Conservation (phyloP, 2,797 vertebrate species). For the Sebastes jordani region DNA sequence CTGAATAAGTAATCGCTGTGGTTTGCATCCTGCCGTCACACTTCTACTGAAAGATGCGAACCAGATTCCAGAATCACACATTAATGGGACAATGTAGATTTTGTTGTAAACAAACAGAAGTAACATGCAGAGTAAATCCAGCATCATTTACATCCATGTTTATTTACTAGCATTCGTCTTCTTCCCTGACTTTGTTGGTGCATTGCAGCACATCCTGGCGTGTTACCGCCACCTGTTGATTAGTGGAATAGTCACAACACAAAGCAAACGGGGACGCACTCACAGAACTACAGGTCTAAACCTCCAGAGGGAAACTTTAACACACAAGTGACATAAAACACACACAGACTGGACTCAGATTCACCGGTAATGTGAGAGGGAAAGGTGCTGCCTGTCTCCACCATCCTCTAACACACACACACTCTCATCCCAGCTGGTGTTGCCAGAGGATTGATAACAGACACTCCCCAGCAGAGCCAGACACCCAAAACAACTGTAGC, state of each 20-base stretch:
- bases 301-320: not conserved
- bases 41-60: not conserved
- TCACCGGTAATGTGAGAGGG: conserved; percentile 19
- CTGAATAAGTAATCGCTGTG: not conserved
- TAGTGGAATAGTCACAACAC: not conserved
- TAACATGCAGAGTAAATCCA: too few species aligned
- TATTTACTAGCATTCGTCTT: not conserved
- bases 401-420: not conserved
- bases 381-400: conserved; percentile 1
- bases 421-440: conserved; percentile 20
- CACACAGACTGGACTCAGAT: not conserved
- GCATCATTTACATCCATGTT: not conserved
- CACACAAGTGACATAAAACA: conserved; percentile 1
- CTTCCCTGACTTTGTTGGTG: not conserved
- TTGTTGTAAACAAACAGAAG: not conserved
- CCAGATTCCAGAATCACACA: not conserved
- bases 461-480: conserved; percentile 24
- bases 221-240: not conserved
- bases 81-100: not conserved
- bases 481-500: conserved; percentile 6
- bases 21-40: not conserved
- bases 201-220: not conserved
- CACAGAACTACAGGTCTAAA: not conserved
- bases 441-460: conserved; percentile 20
- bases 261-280: not conserved